These are phyloP conservation scores for Labroides dimidiatus DNA, from an alignment of 2,797 vertebrate species.

Conservation along the genomic window DNA sequence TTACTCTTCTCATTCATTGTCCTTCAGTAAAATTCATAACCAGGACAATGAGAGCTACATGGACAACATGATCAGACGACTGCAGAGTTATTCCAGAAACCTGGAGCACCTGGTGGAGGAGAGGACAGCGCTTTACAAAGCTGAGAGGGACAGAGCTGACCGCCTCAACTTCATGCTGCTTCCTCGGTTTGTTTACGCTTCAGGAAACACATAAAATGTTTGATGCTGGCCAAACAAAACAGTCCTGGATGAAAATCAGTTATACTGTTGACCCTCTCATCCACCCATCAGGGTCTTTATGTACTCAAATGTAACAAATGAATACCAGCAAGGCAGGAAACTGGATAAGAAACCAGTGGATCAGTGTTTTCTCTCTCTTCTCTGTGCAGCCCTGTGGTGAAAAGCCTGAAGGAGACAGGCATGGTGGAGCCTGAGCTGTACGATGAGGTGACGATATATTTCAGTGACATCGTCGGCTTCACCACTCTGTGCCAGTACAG, in stretches of 20 bases:
- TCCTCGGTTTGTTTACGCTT: slow-evolving; percentile 84
- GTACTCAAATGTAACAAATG: too few species aligned
- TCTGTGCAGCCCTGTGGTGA: slow-evolving; percentile 90
- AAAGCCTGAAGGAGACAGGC: slow-evolving; percentile 94
- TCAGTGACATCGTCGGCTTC: slow-evolving; percentile 98
- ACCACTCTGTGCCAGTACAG: slow-evolving; percentile 98
- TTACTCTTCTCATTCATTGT: background rate
- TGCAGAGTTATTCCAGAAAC: slow-evolving; percentile 96
- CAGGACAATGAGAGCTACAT: slow-evolving; percentile 95
- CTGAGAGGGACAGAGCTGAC: slow-evolving; percentile 94
- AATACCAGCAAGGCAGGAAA: too few species aligned
- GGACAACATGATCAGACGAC: slow-evolving; percentile 95
- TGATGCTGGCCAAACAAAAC: too few species aligned
- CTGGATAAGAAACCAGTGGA: too few species aligned
- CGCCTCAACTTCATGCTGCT: slow-evolving; percentile 96
- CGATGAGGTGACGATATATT: slow-evolving; percentile 96
- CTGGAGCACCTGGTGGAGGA: slow-evolving; percentile 96
- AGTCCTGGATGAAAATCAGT: too few species aligned
- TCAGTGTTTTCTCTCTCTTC: background rate
- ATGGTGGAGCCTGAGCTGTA: slow-evolving; percentile 94
- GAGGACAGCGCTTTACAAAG: slow-evolving; percentile 94
- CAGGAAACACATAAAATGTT: background rate
- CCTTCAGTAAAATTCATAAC: slow-evolving; percentile 89
- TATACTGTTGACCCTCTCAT: too few species aligned
- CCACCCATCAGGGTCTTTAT: too few species aligned